Percentiles rank a stretch among this genome's conserved stretches.
phyloP scores from a whole-genome alignment of 92 coral and sea anemone species.

The Pocillopora grandis region DNA sequence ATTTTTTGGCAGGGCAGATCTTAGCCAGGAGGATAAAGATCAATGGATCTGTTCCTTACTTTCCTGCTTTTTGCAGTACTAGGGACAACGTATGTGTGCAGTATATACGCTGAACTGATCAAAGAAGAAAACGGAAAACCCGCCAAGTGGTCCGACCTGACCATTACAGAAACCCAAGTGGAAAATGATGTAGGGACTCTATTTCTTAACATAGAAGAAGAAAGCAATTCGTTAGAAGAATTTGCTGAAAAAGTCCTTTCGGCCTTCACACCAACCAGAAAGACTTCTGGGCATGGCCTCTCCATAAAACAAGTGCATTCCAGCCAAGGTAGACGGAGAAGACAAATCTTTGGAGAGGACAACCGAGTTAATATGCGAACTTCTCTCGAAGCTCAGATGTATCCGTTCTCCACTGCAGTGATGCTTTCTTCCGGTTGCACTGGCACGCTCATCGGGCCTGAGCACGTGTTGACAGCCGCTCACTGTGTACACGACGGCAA shows the following conservation, averaged over 20 bases:
- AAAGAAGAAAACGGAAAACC: neutral
- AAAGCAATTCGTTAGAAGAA: slow-evolving; percentile 18
- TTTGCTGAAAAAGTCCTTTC: slow-evolving; percentile 23
- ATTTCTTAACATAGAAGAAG: slow-evolving; percentile 24
- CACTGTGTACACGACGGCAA: slow-evolving; percentile 85
- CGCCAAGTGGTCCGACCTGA: neutral
- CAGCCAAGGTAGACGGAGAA: slow-evolving; percentile 1
- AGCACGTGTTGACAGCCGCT: slow-evolving; percentile 88
- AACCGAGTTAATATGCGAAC: slow-evolving; percentile 67
- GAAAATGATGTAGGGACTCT: neutral
- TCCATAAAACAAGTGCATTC: neutral
- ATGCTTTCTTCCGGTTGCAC: slow-evolving; percentile 77
- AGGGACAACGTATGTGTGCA: neutral
- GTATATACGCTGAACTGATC: neutral
- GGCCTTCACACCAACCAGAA: neutral
- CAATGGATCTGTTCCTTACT: slow-evolving; percentile 31
- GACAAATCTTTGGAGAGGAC: slow-evolving; percentile 63
- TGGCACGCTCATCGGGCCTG: slow-evolving; percentile 79
- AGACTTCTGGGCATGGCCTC: neutral
- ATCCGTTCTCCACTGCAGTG: slow-evolving; percentile 78
- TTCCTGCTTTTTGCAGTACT: slow-evolving; percentile 23
- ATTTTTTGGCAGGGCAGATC: neutral
- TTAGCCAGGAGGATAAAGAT: neutral
- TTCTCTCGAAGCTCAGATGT: slow-evolving; percentile 64
- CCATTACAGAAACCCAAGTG: neutral